Percentiles rank a stretch among this genome's conserved stretches.
Conservation (phyloP, 2,888 invertebrate genomes). For the Lycophotia porphyrea region DNA sequence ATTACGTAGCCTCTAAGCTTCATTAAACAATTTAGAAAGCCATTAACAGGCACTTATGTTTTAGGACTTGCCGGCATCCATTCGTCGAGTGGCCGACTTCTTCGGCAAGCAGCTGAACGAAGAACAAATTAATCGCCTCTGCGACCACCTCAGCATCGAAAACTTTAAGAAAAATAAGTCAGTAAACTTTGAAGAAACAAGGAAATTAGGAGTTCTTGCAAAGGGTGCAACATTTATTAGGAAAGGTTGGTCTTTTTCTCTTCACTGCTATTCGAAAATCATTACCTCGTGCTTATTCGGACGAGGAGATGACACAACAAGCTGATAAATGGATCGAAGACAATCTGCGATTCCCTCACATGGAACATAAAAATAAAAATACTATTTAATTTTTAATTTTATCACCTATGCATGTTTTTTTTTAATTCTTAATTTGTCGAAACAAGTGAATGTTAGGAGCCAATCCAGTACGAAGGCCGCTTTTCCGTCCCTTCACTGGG, state of each 20-base stretch:
- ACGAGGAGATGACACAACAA: slow-evolving; percentile 89
- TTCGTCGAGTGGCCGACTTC: slow-evolving; percentile 88
- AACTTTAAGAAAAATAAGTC: slow-evolving; percentile 94
- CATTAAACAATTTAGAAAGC: not conserved
- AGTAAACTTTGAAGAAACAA: slow-evolving; percentile 60
- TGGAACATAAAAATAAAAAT: slow-evolving; percentile 16
- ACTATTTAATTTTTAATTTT: not conserved
- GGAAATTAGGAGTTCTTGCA: slow-evolving; percentile 22
- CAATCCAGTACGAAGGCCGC: not conserved
- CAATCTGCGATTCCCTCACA: slow-evolving; percentile 89
- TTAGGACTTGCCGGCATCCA: slow-evolving; percentile 44
- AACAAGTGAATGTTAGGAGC: not conserved
- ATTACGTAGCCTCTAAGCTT: not conserved
- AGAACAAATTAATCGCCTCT: slow-evolving; percentile 89
- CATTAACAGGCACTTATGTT: not conserved
- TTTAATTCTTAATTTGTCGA: not conserved
- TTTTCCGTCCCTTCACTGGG: not conserved
- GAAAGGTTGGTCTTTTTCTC: slow-evolving; percentile 55
- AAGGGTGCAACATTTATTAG: slow-evolving; percentile 60
- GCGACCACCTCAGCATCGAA: slow-evolving; percentile 92
- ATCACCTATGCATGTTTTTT: not conserved
- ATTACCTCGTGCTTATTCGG: slow-evolving; percentile 89
- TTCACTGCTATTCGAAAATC: not conserved
- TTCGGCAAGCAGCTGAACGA: slow-evolving; percentile 86
- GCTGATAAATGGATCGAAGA: slow-evolving; percentile 92